Evolutionary conservation across 2,888 invertebrate species (phyloP).

Genomic region (Ganaspis brasiliensis): DNA sequence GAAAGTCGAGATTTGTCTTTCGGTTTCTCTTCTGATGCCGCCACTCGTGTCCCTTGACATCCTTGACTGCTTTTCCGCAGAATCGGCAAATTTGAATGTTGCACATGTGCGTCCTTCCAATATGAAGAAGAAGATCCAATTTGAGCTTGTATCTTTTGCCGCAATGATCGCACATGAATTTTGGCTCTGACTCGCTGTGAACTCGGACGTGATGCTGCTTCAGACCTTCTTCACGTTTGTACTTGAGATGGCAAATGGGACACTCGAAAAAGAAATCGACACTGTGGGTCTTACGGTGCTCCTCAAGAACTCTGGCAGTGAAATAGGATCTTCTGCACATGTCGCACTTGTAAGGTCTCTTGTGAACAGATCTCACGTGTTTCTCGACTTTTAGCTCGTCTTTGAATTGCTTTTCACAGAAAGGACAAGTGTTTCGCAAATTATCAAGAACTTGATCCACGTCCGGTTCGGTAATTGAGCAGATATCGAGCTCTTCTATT

Average conservation of each 20-base stretch:
- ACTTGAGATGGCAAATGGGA: slow-evolving; percentile 61
- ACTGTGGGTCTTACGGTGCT: slow-evolving; percentile 68
- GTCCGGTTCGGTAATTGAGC: slow-evolving; percentile 1
- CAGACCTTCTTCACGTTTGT: slow-evolving; percentile 60
- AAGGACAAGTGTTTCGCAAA: slow-evolving; percentile 61
- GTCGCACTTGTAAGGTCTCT: slow-evolving; percentile 64
- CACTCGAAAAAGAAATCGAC: slow-evolving; percentile 66
- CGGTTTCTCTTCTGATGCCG: slow-evolving; percentile 56
- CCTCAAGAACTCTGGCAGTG: slow-evolving; percentile 56
- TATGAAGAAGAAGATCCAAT: slow-evolving; percentile 62
- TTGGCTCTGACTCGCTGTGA: slow-evolving; percentile 60
- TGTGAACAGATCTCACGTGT: slow-evolving; percentile 63
- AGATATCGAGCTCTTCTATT: neutral
- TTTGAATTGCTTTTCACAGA: slow-evolving; percentile 64
- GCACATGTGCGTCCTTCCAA: slow-evolving; percentile 59
- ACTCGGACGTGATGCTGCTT: slow-evolving; percentile 61
- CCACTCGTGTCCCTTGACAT: slow-evolving; percentile 63
- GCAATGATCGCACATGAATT: slow-evolving; percentile 81
- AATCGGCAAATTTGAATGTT: slow-evolving; percentile 60
- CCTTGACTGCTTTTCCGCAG: slow-evolving; percentile 64
- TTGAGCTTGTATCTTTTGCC: slow-evolving; percentile 76
- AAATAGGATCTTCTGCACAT: slow-evolving; percentile 63
- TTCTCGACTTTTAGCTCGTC: slow-evolving; percentile 56
- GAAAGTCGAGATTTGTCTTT: slow-evolving; percentile 48
- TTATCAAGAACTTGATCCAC: slow-evolving; percentile 52